Conservation (phyloP, 2,113 vertebrate species). For the Gallinago media region DNA sequence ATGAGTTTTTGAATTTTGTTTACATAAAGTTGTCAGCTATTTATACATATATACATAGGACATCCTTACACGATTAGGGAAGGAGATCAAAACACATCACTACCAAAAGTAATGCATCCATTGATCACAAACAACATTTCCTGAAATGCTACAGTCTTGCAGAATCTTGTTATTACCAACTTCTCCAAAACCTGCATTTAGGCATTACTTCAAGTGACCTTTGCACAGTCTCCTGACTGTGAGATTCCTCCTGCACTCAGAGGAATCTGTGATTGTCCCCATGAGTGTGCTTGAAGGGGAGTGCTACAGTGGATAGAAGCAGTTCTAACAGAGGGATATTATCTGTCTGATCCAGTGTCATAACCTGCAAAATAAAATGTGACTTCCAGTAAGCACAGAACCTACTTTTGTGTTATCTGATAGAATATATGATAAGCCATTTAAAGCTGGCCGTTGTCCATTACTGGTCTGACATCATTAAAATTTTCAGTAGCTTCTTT, state of each 20-base stretch:
- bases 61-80: not conserved
- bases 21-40: not conserved
- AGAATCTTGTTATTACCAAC: not conserved
- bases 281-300: not conserved
- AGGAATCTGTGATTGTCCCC: not conserved
- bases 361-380: not conserved
- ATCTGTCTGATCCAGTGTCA: not conserved
- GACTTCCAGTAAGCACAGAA: not conserved
- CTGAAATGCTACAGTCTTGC: not conserved
- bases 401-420: rapidly evolving
- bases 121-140: not conserved
- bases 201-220: not conserved
- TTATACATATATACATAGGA: not conserved
- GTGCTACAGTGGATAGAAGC: not conserved
- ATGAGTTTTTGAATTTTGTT: not conserved
- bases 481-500: not conserved
- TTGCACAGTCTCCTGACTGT: not conserved
- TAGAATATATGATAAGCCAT: not conserved
- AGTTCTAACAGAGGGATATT: rapidly evolving
- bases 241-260: no score
- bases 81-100: not conserved
- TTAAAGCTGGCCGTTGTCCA: not conserved
- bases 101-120: not conserved
- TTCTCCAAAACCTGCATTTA: not conserved
- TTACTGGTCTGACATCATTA: not conserved